Conservation (phyloP, 2,113 vertebrate species). For the Chiloscyllium plagiosum region DNA sequence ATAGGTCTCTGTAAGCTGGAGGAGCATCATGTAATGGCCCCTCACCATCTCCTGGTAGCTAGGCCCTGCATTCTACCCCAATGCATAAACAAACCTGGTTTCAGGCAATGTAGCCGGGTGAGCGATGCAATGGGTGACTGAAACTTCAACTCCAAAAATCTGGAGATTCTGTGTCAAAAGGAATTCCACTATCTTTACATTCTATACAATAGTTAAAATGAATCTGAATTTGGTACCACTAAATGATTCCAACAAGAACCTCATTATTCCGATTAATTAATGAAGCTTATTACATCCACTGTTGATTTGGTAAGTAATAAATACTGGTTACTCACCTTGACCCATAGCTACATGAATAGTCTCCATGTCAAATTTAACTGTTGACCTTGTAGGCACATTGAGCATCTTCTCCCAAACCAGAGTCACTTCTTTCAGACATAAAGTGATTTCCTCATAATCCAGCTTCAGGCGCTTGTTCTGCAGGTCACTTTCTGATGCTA, state of each 20-base stretch:
- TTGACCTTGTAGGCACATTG: slow-evolving; percentile 71
- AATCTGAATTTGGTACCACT: not conserved
- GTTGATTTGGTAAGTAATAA: not conserved
- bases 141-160: not conserved
- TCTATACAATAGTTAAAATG: not conserved
- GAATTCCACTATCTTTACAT: not conserved
- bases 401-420: slow-evolving; percentile 93
- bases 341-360: slow-evolving; percentile 78
- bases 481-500: slow-evolving; percentile 84
- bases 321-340: slow-evolving; percentile 63
- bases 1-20: not conserved
- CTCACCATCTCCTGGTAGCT: not conserved
- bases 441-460: slow-evolving; percentile 95
- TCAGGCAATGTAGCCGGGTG: not conserved
- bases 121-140: not conserved
- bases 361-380: slow-evolving; percentile 80
- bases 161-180: not conserved
- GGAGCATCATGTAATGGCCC: not conserved
- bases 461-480: slow-evolving; percentile 88
- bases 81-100: not conserved
- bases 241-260: not conserved
- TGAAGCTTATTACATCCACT: not conserved
- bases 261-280: not conserved
- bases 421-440: slow-evolving; percentile 89
- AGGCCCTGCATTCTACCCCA: not conserved